These are phyloP conservation scores for Andricus quercusramuli DNA, from an alignment of 2,888 invertebrate species.

Conservation along the genomic window DNA sequence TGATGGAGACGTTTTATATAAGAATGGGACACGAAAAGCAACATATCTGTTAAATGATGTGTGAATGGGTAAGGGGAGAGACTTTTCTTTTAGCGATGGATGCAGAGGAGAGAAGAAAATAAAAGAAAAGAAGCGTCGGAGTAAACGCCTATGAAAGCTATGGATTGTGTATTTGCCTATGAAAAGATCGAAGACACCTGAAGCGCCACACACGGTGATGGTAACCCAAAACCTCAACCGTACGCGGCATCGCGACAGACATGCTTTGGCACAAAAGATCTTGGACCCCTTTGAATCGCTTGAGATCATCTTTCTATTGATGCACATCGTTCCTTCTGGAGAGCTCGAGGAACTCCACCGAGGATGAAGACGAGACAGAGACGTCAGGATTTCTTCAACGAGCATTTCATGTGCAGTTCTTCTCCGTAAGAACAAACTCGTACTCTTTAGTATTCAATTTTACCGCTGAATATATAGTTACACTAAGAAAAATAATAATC, in stretches of 20 bases:
- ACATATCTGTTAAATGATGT: slow-evolving; percentile 5
- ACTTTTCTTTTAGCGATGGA: slow-evolving; percentile 43
- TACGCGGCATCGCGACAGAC: slow-evolving; percentile 69
- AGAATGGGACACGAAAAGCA: slow-evolving; percentile 23
- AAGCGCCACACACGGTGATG: slow-evolving; percentile 77
- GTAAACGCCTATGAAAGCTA: slow-evolving; percentile 57
- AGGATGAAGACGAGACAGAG: slow-evolving; percentile 36
- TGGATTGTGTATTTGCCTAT: slow-evolving; percentile 72
- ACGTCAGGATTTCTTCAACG: slow-evolving; percentile 51
- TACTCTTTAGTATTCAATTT: slow-evolving; percentile 11
- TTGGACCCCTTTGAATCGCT: slow-evolving; percentile 52
- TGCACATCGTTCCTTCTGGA: slow-evolving; percentile 55
- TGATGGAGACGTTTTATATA: not conserved
- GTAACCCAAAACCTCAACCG: slow-evolving; percentile 72
- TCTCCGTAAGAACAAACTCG: slow-evolving; percentile 22
- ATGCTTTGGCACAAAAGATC: slow-evolving; percentile 70
- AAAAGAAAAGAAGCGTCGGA: slow-evolving; percentile 48
- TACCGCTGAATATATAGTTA: not conserved
- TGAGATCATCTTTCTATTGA: slow-evolving; percentile 76
- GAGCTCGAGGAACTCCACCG: slow-evolving; percentile 51
- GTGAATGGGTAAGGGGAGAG: slow-evolving; percentile 16
- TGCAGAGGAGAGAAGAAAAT: not conserved
- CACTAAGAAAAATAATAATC: not conserved
- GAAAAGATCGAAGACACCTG: slow-evolving; percentile 74
- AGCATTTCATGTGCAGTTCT: slow-evolving; percentile 41